Conservation (phyloP, 2,888 invertebrate species). For the Calliopum simillimum region DNA sequence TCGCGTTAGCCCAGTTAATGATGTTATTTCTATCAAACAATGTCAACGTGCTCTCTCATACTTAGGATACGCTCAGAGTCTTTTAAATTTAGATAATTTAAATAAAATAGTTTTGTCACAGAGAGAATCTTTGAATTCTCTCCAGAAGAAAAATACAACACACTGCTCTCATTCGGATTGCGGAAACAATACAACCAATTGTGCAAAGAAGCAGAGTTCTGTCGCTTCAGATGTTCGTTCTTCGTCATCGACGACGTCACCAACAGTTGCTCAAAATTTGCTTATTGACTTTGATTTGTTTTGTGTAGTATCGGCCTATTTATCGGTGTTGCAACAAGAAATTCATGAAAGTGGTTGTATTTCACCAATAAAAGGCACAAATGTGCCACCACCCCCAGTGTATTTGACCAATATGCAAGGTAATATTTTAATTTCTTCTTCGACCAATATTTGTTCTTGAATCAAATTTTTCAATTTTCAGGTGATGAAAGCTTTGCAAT, state of each 20-base stretch:
- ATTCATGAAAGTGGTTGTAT: slow-evolving; percentile 68
- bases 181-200: slow-evolving; percentile 23
- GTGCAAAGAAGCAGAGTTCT: not conserved
- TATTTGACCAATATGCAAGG: slow-evolving; percentile 66
- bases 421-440: slow-evolving; percentile 39
- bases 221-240: slow-evolving; percentile 24
- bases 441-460: not conserved
- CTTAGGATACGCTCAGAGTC: slow-evolving; percentile 66
- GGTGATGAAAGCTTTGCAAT: slow-evolving; percentile 54
- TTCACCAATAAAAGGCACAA: slow-evolving; percentile 67
- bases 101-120: slow-evolving; percentile 63
- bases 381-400: slow-evolving; percentile 67
- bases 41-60: slow-evolving; percentile 67
- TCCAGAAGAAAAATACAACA: slow-evolving; percentile 54
- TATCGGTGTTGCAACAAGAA: slow-evolving; percentile 67
- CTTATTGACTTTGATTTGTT: slow-evolving; percentile 66
- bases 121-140: slow-evolving; percentile 57
- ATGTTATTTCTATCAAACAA: slow-evolving; percentile 64
- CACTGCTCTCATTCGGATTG: slow-evolving; percentile 15
- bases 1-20: slow-evolving; percentile 63
- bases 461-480: slow-evolving; percentile 18
- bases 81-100: slow-evolving; percentile 65
- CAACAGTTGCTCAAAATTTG: not conserved
- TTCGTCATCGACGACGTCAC: slow-evolving; percentile 37
- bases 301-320: slow-evolving; percentile 66